Percentiles rank a stretch among this genome's conserved stretches.
Conservation (phyloP, 2,888 invertebrate species). For the Cyclophora albipunctata region DNA sequence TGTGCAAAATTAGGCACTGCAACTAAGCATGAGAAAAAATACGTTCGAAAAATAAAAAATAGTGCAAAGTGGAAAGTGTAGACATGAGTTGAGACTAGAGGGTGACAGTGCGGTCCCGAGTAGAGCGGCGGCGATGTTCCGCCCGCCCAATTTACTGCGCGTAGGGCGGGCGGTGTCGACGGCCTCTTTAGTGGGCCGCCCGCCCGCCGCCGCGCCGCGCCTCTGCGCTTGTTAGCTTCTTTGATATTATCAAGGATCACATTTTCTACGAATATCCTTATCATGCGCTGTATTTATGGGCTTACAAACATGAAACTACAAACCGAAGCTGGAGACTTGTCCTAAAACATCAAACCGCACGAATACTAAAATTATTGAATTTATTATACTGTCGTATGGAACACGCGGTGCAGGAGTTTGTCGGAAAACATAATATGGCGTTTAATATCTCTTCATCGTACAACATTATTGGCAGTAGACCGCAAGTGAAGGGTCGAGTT, state of each 20-base stretch:
- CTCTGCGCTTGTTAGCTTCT: slow-evolving; percentile 17
- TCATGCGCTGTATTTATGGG: not conserved
- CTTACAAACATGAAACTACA: no score
- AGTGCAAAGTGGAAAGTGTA: slow-evolving; percentile 17
- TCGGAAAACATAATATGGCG: slow-evolving; percentile 9
- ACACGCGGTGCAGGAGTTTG: slow-evolving; percentile 5
- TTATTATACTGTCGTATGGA: no score
- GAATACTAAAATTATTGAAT: no score
- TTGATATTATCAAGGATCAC: slow-evolving; percentile 15
- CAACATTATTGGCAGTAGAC: slow-evolving; percentile 11
- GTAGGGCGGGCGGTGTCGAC: slow-evolving; percentile 37
- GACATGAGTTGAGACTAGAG: slow-evolving; percentile 15
- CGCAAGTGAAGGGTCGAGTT: slow-evolving; percentile 16
- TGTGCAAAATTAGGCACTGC: no score
- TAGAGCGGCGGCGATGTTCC: slow-evolving; percentile 14
- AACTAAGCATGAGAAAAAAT: no score
- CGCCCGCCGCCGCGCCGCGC: not conserved
- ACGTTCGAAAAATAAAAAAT: no score
- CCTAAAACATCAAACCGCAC: no score
- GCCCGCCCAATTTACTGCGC: slow-evolving; percentile 35
- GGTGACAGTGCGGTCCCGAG: slow-evolving; percentile 18
- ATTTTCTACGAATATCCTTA: slow-evolving; percentile 13
- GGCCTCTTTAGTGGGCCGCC: slow-evolving; percentile 33
- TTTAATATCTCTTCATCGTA: slow-evolving; percentile 15
- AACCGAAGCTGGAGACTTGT: no score